Percentiles rank a stretch among this genome's conserved stretches.
Conservation (phyloP, 2,113 vertebrate genomes). For the Tapirus terrestris region DNA sequence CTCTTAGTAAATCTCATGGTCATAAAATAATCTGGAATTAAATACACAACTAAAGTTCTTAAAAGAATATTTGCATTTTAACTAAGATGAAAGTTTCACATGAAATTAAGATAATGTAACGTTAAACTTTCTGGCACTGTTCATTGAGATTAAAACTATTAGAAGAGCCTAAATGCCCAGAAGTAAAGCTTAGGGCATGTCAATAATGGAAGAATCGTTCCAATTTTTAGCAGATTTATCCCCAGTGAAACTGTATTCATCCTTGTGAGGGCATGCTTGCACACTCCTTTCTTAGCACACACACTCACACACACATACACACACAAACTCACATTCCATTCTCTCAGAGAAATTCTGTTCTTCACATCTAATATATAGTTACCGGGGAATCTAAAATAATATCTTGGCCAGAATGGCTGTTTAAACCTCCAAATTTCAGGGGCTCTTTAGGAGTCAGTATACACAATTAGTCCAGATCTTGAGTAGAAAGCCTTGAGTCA, state of each 20-base stretch:
- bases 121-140: neutral
- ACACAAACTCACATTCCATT: neutral
- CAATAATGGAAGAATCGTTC: neutral
- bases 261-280: neutral
- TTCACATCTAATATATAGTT: neutral
- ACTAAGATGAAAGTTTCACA: neutral
- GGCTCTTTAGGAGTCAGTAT: neutral
- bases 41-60: neutral
- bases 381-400: neutral
- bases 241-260: neutral
- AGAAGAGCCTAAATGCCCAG: neutral
- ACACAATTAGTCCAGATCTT: neutral
- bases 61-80: neutral
- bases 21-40: neutral
- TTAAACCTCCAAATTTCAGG: neutral
- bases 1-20: neutral
- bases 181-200: neutral
- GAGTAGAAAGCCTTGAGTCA: neutral
- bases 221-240: neutral
- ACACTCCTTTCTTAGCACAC: neutral
- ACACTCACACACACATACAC: accelerated
- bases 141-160: neutral
- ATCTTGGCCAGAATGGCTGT: neutral
- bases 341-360: neutral
- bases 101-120: neutral